phyloP scores from a whole-genome alignment of 2,888 invertebrate genomes.

The Phortica okadai region DNA sequence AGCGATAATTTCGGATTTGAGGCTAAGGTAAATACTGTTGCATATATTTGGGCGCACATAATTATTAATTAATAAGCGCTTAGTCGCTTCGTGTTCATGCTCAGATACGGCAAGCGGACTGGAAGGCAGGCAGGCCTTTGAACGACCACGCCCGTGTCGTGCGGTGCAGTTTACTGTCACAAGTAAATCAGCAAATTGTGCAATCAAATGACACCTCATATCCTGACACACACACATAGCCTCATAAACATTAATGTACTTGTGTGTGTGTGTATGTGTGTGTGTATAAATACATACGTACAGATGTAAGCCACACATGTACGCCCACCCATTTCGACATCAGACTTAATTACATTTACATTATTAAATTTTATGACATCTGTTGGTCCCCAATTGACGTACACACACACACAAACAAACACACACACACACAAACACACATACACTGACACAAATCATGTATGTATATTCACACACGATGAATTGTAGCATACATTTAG shows the following conservation, averaged over 20 bases:
- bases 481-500: slow-evolving; percentile 17
- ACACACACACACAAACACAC: not conserved
- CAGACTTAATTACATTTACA: slow-evolving; percentile 73
- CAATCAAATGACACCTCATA: slow-evolving; percentile 27
- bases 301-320: not conserved
- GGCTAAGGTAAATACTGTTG: not conserved
- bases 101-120: not conserved
- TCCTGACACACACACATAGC: slow-evolving; percentile 2
- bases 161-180: not conserved
- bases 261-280: not conserved
- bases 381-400: slow-evolving; percentile 49
- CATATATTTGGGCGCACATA: slow-evolving; percentile 11
- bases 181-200: slow-evolving; percentile 25
- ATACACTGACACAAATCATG: not conserved
- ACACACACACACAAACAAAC: not conserved
- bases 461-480: not conserved
- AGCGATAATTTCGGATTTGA: slow-evolving; percentile 19
- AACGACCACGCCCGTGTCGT: not conserved
- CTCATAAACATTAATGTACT: slow-evolving; percentile 4
- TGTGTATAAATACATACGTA: slow-evolving; percentile 1
- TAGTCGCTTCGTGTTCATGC: not conserved
- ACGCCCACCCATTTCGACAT: slow-evolving; percentile 48
- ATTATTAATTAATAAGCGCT: slow-evolving; percentile 26
- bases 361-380: slow-evolving; percentile 74
- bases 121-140: not conserved